These are phyloP conservation scores for Oppia nitens DNA, from an alignment of 1,140 invertebrate genomes.

Conservation along the genomic window DNA sequence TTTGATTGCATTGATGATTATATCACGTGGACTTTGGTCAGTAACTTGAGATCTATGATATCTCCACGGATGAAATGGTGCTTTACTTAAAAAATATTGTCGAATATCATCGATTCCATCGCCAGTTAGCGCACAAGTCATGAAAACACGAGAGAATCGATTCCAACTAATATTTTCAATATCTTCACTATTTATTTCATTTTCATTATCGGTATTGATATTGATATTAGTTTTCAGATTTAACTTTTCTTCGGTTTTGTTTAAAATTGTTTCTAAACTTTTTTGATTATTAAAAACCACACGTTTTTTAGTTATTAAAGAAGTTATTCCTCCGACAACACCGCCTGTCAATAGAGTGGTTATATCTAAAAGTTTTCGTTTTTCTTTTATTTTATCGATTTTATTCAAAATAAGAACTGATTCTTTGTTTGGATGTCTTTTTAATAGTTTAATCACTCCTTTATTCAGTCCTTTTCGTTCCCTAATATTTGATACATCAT, in stretches of 20 bases:
- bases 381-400: slow-evolving; percentile 59
- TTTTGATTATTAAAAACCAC: background rate
- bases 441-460: slow-evolving; percentile 48
- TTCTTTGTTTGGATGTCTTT: slow-evolving; percentile 41
- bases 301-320: slow-evolving; percentile 16
- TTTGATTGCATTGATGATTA: slow-evolving; percentile 51
- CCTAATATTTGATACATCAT: slow-evolving; percentile 57
- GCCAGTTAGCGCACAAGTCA: slow-evolving; percentile 62
- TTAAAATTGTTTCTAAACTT: slow-evolving; percentile 1
- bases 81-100: slow-evolving; percentile 11
- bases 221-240: background rate
- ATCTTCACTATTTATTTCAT: slow-evolving; percentile 8
- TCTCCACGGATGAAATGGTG: slow-evolving; percentile 10
- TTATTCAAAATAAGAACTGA: slow-evolving; percentile 76
- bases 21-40: slow-evolving; percentile 44
- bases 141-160: slow-evolving; percentile 64
- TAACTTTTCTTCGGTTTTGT: slow-evolving; percentile 6
- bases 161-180: slow-evolving; percentile 37
- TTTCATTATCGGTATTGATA: background rate
- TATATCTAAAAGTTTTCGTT: slow-evolving; percentile 50
- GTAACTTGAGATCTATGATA: slow-evolving; percentile 38
- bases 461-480: slow-evolving; percentile 45
- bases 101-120: slow-evolving; percentile 56
- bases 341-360: slow-evolving; percentile 48
- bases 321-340: slow-evolving; percentile 24